A percentile compares a stretch with the other conserved stretches of the same genome.
phyloP scores from a whole-genome alignment of 2,113 vertebrate genomes.

The Telmatochromis sp. region DNA sequence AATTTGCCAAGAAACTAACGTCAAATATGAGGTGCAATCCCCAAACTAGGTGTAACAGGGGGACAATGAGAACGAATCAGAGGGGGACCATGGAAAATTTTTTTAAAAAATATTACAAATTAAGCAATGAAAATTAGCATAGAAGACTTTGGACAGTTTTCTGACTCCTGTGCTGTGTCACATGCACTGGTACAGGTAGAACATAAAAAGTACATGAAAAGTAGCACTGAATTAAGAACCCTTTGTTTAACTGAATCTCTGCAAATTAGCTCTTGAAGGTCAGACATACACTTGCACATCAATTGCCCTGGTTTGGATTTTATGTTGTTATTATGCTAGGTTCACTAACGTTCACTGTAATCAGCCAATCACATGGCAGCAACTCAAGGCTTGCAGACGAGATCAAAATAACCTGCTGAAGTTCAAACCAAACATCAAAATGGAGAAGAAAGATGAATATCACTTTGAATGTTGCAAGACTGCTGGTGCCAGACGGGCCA shows the following conservation, averaged over 20 bases:
- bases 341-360: not conserved
- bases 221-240: rapidly evolving
- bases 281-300: not conserved
- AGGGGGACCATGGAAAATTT: not conserved
- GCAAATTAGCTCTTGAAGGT: not conserved
- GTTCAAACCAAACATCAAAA: not conserved
- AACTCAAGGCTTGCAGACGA: not conserved
- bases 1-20: not conserved
- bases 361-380: not conserved
- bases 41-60: not conserved
- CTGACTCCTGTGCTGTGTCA: not conserved
- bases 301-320: not conserved
- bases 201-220: not conserved
- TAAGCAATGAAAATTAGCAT: not conserved
- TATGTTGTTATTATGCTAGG: not conserved
- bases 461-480: not conserved
- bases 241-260: not conserved
- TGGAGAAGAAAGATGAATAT: not conserved
- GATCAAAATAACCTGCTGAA: not conserved
- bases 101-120: rapidly evolving
- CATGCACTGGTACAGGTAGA: not conserved
- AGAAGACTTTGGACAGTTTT: not conserved
- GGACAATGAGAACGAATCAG: not conserved
- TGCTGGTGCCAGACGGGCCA: not conserved
- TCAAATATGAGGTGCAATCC: not conserved